These are phyloP conservation scores for Esox niger DNA, from an alignment of 2,113 vertebrate species.

Conservation along the genomic window DNA sequence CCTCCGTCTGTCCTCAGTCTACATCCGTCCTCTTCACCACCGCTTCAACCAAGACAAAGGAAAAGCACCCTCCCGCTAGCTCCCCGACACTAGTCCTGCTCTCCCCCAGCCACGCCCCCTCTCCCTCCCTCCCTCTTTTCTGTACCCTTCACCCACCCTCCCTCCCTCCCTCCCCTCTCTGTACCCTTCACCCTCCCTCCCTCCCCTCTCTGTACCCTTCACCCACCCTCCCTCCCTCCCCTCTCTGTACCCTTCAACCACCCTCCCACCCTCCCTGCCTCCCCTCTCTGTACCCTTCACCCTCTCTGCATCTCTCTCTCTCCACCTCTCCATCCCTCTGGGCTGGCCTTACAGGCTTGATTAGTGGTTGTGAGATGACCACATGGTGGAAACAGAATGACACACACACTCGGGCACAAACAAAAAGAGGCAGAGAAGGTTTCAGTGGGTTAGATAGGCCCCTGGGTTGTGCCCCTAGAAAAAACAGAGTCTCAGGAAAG, in stretches of 20 bases:
- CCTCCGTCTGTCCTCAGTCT: slow-evolving; percentile 60
- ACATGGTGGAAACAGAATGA: slow-evolving; percentile 60
- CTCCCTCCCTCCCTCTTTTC: slow-evolving; percentile 29
- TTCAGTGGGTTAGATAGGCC: slow-evolving; percentile 60
- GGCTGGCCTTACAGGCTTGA: slow-evolving; percentile 64
- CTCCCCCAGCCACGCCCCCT: not conserved
- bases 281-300: not conserved
- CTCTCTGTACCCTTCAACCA: not conserved
- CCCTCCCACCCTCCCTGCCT: not conserved
- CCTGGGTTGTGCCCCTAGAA: slow-evolving; percentile 43
- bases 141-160: slow-evolving; percentile 13
- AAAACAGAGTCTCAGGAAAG: slow-evolving; percentile 20
- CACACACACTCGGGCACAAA: slow-evolving; percentile 29
- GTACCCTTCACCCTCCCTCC: too few species aligned
- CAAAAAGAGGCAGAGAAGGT: slow-evolving; percentile 37
- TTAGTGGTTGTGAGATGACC: slow-evolving; percentile 71
- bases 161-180: slow-evolving; percentile 43
- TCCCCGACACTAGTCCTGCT: too few species aligned
- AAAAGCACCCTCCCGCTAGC: slow-evolving; percentile 68
- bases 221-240: too few species aligned
- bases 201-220: too few species aligned
- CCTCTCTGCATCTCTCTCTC: slow-evolving; percentile 9
- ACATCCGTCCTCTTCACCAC: slow-evolving; percentile 68
- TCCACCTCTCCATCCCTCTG: slow-evolving; percentile 35
- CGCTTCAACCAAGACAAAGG: slow-evolving; percentile 69